These are phyloP conservation scores for Dione vanillae DNA, from an alignment of 2,888 invertebrate species.

Conservation along the genomic window DNA sequence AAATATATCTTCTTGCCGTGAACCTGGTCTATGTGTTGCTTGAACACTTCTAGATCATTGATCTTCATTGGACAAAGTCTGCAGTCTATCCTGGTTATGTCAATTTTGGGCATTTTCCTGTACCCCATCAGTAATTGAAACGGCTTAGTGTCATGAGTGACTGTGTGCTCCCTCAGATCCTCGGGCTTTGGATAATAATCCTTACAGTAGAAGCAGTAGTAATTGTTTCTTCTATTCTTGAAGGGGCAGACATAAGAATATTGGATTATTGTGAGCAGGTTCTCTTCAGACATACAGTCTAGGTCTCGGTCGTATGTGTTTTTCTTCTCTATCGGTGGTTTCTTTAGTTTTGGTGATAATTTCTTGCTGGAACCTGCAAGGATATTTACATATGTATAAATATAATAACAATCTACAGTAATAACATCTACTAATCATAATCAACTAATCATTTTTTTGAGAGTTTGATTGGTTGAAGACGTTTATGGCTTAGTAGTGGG, in stretches of 20 bases:
- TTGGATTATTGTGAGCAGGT: conserved; percentile 73
- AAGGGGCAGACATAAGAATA: conserved; percentile 77
- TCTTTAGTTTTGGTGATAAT: conserved; percentile 34
- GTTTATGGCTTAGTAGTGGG: no score
- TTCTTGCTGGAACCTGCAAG: conserved; percentile 35
- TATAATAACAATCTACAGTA: conserved; percentile 40
- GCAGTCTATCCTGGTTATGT: conserved; percentile 75
- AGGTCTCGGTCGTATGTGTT: conserved; percentile 71
- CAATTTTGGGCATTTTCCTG: conserved; percentile 77
- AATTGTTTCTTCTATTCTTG: conserved; percentile 75
- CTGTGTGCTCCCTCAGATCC: conserved; percentile 73
- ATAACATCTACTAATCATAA: no score
- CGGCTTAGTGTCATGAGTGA: conserved; percentile 73
- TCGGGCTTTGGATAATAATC: conserved; percentile 77
- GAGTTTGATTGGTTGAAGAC: no score
- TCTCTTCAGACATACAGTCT: conserved; percentile 78
- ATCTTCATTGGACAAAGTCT: conserved; percentile 69
- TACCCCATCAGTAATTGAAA: conserved; percentile 76
- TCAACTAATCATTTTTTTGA: no score
- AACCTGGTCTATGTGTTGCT: conserved; percentile 69
- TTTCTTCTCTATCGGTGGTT: conserved; percentile 64
- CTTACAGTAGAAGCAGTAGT: conserved; percentile 78
- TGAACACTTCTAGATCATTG: conserved; percentile 66
- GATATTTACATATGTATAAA: conserved; percentile 15
- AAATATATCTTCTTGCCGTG: conserved; percentile 77